Base-by-base conservation (phyloP, 2,888 invertebrate species). In the Agelastica alni region DNA sequence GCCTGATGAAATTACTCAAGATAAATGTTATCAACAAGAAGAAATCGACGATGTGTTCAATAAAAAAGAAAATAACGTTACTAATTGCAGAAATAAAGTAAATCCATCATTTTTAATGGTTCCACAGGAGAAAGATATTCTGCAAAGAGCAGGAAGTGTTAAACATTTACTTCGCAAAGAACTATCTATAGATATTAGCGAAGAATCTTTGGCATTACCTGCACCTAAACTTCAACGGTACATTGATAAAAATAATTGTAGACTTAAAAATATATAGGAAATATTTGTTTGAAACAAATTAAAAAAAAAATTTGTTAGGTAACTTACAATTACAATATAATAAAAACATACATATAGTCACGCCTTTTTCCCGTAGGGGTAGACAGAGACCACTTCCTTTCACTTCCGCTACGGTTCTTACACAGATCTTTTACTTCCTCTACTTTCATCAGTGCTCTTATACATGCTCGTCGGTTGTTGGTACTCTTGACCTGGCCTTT, bases 161-260 rank as follows among this genome's bases (percentile, higher is more conserved):
- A 83, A 81, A 63, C 81, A 83, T 68, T 73, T 83, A 7, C 83
- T 83, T 66, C 59, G 61, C 13, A 83, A 82, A 66, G 82, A 83
- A 61, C 76, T 78, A 61, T 81, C 82, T 0, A 76, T 82, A 52
- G 83, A 83, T 58, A 76, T 80, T 56, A 75, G 78, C 51, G 81
- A 81, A 63, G 82, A 82, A 63, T 80, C 75, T 26, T 79, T 80
- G 37, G 75, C 81, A 63, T 43, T 59, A 26, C 32, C 46, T 4
- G 53, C 63, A 30, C 59, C 62, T 4, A 52, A 34, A 7, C 7
- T 6, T 9, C 56, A 39, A 72, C 56, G 70, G 75, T 63, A 20
- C 18, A 13, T 17, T 4, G 36, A 28, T 6, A 58, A 26, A 17
- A 37, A 46, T 6, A 37, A 10, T 7, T 1, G 16, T 17, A 26